Base-by-base conservation (phyloP, 2,888 invertebrate genomes). In the Syrphus vitripennis region DNA sequence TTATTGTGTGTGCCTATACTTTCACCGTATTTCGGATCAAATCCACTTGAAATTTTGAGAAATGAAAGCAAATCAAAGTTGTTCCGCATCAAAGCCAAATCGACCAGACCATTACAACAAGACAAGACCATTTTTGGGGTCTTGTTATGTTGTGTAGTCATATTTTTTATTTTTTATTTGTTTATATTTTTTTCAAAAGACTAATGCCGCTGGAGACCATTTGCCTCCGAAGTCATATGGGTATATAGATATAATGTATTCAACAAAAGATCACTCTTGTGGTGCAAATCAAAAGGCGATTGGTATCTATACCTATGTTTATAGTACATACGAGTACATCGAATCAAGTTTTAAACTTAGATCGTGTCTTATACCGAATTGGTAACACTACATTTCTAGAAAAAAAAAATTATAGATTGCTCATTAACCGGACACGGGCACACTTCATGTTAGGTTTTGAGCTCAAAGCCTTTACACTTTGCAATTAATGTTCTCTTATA, bases 341-440 rank as follows among this genome's bases (percentile, higher is more conserved):
- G 21, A 48, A 48, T 48, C 19, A 48, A 48, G 48, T 48, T 48
- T 48, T 21, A 21, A 9, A 21, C 4, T 48, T 10, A 48, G 21
- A 48, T 48, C 10, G n/a, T n/a, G n/a, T 48, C 21, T 48, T 10
- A 45, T 19, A 45, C 19, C 9, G 9, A 45, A 19, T 45, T 16
- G 19, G 19, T 45, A 12, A 48, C 21, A 19, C 21, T 48, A 31
- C 31, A 31, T 31, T 40, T 40, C 40, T n/a, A 31, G 34, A 67
- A 74, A 80, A 74, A 67, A 74, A 80, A 74, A 74, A 50, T 59
- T 88, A 88, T 89, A 90, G 91, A 91, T 91, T 91, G 90, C 90
- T 91, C 90, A 91, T 91, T 91, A 48, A 91, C 90, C 89, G 90
- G 21, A 48, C 21, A 21, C 3, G n/a, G 90, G 90, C 91, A 90